A percentile compares a stretch with the other conserved stretches of the same genome.
Conservation (phyloP, 2,888 invertebrate genomes). For the Idaea dimidiata region DNA sequence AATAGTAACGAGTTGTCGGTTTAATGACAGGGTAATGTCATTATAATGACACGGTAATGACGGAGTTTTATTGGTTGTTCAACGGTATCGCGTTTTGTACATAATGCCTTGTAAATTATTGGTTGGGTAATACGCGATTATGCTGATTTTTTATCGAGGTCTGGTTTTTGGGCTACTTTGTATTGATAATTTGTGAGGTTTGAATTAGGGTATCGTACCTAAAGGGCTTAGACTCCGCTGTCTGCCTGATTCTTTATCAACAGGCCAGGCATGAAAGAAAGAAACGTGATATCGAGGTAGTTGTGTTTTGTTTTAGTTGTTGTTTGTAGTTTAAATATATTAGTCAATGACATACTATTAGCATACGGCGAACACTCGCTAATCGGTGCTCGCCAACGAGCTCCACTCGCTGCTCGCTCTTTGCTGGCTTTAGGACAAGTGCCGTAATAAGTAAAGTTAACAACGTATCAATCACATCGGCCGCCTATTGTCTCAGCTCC, state of each 20-base stretch:
- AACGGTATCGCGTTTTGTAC: neutral
- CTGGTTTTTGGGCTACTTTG: neutral
- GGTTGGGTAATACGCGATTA: neutral
- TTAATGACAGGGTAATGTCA: slow-evolving; percentile 29
- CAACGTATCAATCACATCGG: slow-evolving; percentile 42
- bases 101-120: neutral
- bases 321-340: no score
- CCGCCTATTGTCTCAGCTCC: slow-evolving; percentile 39
- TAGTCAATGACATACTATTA: no score
- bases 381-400: no score
- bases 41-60: slow-evolving; percentile 23
- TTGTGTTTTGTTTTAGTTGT: no score
- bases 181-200: slow-evolving; percentile 11
- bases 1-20: slow-evolving; percentile 13
- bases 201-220: neutral
- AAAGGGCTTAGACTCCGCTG: no score
- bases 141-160: neutral
- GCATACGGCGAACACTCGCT: no score
- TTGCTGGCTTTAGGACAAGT: slow-evolving; percentile 4
- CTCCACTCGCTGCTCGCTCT: no score
- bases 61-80: slow-evolving; percentile 12
- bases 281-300: no score
- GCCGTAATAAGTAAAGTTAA: neutral
- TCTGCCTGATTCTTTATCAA: slow-evolving; percentile 7
- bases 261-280: no score